A percentile compares a stretch with the other conserved stretches of the same genome.
These are phyloP conservation scores for Phoeniculus purpureus DNA, from an alignment of 2,797 vertebrate species.

Conservation along the genomic window DNA sequence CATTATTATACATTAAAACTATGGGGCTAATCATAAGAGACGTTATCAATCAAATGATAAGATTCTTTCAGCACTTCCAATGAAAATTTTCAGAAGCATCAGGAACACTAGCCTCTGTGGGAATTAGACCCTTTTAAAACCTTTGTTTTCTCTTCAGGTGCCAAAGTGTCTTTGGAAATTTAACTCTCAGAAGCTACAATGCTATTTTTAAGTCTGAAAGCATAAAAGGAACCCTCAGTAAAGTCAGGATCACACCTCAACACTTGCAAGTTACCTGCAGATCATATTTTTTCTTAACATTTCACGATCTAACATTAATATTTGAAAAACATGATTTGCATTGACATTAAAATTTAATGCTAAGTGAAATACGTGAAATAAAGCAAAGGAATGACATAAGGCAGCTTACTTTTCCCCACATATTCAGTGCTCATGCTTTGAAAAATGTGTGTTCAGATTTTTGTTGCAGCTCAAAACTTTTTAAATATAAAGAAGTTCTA, in stretches of 20 bases:
- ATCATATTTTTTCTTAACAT: neutral
- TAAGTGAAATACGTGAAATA: neutral
- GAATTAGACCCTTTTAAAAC: neutral
- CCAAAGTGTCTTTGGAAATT: neutral
- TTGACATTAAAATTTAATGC: constrained; percentile 23
- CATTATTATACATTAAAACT: neutral
- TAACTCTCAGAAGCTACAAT: neutral
- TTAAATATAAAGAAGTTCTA: neutral
- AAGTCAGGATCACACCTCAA: neutral
- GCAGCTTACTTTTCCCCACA: neutral
- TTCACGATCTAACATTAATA: constrained; percentile 14
- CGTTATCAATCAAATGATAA: neutral
- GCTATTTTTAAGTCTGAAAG: neutral
- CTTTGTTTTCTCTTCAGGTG: neutral
- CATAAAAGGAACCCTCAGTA: neutral
- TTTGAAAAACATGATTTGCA: neutral
- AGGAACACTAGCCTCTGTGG: neutral
- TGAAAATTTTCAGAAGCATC: neutral
- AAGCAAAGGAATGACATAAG: neutral
- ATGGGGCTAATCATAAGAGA: neutral
- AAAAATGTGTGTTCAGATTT: neutral
- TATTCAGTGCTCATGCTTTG: neutral
- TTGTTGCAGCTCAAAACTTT: neutral
- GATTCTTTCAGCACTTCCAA: neutral
- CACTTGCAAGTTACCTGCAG: neutral